Conservation (phyloP, 2,888 invertebrate genomes). For the Melipona beecheii region DNA sequence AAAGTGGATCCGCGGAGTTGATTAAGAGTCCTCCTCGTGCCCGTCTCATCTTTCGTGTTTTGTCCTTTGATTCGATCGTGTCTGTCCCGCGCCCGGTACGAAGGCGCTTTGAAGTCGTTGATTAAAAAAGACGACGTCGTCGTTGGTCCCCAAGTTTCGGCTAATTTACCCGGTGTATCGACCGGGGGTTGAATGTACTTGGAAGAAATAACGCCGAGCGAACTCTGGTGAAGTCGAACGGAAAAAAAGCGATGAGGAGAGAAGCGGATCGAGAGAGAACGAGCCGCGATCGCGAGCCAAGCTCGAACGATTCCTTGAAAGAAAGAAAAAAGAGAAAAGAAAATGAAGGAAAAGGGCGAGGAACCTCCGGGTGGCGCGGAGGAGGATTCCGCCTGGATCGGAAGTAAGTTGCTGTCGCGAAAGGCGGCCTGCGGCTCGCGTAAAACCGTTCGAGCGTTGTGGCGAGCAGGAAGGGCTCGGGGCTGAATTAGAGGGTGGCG, state of each 20-base stretch:
- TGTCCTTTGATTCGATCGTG: slow-evolving; percentile 79
- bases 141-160: slow-evolving; percentile 40
- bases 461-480: slow-evolving; percentile 35
- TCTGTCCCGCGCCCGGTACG: slow-evolving; percentile 54
- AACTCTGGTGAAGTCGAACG: background rate
- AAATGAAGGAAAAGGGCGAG: too few relatives aligned
- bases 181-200: slow-evolving; percentile 5
- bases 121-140: slow-evolving; percentile 80
- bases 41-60: slow-evolving; percentile 62
- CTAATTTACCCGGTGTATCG: slow-evolving; percentile 55
- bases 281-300: background rate
- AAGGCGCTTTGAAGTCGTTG: slow-evolving; percentile 81
- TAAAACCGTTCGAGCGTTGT: slow-evolving; percentile 4
- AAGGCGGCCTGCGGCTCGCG: slow-evolving; percentile 20
- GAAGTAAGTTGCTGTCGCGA: background rate
- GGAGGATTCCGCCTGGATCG: background rate
- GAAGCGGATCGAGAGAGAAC: too few relatives aligned
- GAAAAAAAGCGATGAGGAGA: background rate
- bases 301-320: background rate
- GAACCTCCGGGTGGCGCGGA: background rate
- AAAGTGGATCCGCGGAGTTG: slow-evolving; percentile 64
- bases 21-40: slow-evolving; percentile 73
- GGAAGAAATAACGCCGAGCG: background rate
- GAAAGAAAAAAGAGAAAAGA: too few relatives aligned
- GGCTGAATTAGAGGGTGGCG: slow-evolving; percentile 60